These are phyloP conservation scores for Lepidonotus clava DNA, from an alignment of 2,888 invertebrate genomes.

Conservation along the genomic window DNA sequence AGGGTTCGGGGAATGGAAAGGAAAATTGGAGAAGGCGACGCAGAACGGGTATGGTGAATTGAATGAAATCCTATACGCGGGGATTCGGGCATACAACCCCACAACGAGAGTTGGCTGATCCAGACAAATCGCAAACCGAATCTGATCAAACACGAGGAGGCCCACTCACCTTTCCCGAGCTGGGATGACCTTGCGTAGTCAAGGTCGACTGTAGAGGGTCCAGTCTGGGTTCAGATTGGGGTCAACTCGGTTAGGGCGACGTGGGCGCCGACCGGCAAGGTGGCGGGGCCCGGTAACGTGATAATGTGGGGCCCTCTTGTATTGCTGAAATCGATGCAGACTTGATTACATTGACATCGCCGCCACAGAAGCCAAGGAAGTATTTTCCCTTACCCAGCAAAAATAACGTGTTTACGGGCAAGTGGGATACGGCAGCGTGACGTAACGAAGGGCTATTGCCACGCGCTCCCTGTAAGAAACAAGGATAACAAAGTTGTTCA, in stretches of 20 bases:
- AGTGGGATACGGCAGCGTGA: background rate
- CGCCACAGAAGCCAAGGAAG: background rate
- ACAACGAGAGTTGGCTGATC: background rate
- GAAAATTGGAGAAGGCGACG: background rate
- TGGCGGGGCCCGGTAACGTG: background rate
- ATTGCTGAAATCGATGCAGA: background rate
- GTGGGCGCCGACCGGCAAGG: background rate
- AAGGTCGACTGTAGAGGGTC: conserved; percentile 7
- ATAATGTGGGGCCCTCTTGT: background rate
- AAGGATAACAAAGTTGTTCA: background rate
- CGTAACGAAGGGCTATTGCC: background rate
- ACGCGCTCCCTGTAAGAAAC: no score
- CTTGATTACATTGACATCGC: conserved; percentile 1
- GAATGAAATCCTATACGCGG: conserved; percentile 4
- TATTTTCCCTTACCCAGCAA: conserved; percentile 6
- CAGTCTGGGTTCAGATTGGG: background rate
- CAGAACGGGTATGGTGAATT: background rate
- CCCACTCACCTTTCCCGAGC: background rate
- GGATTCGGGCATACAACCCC: background rate
- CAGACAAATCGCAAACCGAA: background rate
- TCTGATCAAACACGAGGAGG: background rate
- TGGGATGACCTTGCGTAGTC: background rate
- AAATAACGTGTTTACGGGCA: background rate
- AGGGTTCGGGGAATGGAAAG: no score
- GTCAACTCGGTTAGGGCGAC: background rate